A percentile compares a stretch with the other conserved stretches of the same genome.
Conservation (phyloP, 2,797 vertebrate species). For the Hydrophis major region DNA sequence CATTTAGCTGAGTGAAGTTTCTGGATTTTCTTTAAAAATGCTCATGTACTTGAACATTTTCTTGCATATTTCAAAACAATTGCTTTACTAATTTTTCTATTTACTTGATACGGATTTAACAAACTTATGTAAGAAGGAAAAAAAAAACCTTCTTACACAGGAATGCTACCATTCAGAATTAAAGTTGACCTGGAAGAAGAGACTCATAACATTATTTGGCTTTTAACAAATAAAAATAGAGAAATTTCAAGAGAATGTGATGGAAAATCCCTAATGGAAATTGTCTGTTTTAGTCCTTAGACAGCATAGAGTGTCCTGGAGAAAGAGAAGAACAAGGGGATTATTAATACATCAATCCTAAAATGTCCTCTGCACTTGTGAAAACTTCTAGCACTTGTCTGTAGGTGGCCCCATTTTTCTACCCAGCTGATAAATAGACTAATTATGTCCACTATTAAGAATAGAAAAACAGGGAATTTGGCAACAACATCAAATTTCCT, state of each 20-base stretch:
- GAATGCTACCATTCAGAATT: neutral
- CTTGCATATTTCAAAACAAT: neutral
- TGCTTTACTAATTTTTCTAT: neutral
- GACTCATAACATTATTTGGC: neutral
- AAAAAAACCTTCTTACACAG: neutral
- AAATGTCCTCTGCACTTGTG: neutral
- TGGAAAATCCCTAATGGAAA: neutral
- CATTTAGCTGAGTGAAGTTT: neutral
- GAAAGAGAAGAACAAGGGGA: neutral
- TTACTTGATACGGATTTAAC: neutral
- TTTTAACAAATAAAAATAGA: neutral
- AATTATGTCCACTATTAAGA: neutral
- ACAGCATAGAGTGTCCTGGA: neutral
- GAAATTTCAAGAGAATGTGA: neutral
- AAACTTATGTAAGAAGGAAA: neutral
- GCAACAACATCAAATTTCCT: neutral
- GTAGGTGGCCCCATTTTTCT: conserved; percentile 2
- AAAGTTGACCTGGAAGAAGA: neutral
- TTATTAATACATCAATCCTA: neutral
- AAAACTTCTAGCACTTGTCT: neutral
- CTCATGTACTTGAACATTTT: neutral
- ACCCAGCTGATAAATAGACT: neutral
- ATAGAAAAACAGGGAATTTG: neutral
- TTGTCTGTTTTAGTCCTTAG: neutral
- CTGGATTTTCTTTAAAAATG: neutral